These are phyloP conservation scores for Zaprionus inermis DNA, from an alignment of 1,140 invertebrate species.

Conservation along the genomic window DNA sequence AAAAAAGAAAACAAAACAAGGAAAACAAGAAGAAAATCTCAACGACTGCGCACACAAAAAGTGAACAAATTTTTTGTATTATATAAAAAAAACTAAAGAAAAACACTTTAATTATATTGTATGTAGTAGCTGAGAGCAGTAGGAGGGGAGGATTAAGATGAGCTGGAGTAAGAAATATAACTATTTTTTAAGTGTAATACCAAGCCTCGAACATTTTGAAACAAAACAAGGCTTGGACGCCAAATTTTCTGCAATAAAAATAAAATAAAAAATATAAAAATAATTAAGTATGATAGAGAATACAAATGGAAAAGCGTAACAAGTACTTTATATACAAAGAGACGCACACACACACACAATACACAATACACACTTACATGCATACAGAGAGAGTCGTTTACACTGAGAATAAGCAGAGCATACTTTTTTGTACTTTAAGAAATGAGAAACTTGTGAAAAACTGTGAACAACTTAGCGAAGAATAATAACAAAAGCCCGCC, in stretches of 20 bases:
- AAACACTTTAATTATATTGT: slow-evolving; percentile 39
- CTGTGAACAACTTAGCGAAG: slow-evolving; percentile 6
- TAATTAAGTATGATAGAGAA: slow-evolving; percentile 21
- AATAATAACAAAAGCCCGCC: slow-evolving; percentile 4
- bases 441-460: slow-evolving; percentile 9
- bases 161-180: slow-evolving; percentile 18
- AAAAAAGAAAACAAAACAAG: slow-evolving; percentile 41
- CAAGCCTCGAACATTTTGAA: slow-evolving; percentile 9
- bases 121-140: slow-evolving; percentile 18
- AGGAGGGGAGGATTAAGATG: slow-evolving; percentile 5
- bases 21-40: slow-evolving; percentile 62
- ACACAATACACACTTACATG: slow-evolving; percentile 34
- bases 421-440: slow-evolving; percentile 8
- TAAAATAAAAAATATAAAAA: slow-evolving; percentile 23
- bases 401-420: neutral
- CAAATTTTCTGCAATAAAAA: slow-evolving; percentile 78
- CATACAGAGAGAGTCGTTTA: slow-evolving; percentile 22
- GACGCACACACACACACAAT: slow-evolving; percentile 41
- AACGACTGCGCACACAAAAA: slow-evolving; percentile 79
- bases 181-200: slow-evolving; percentile 75
- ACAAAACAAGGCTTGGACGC: slow-evolving; percentile 58
- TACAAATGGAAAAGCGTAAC: slow-evolving; percentile 54
- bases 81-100: slow-evolving; percentile 47
- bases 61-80: slow-evolving; percentile 78
- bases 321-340: slow-evolving; percentile 61